phyloP scores from a whole-genome alignment of 2,888 invertebrate genomes.

The Pachymerium ferrugineum region DNA sequence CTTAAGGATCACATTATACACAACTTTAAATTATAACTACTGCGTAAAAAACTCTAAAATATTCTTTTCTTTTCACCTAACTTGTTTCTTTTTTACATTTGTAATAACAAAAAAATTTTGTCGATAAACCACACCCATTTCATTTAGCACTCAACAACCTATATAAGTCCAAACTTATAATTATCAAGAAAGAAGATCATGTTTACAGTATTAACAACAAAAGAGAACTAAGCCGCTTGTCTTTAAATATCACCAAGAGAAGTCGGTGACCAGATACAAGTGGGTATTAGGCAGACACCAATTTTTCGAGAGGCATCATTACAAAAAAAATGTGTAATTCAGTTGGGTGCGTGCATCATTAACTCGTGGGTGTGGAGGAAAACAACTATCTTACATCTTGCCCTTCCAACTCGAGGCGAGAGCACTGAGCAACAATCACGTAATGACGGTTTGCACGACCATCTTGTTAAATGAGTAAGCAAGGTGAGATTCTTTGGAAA shows the following conservation, averaged over 20 bases:
- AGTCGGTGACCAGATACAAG: constrained; percentile 8
- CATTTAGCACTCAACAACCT: not conserved
- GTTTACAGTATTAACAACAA: constrained; percentile 24
- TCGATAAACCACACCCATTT: not conserved
- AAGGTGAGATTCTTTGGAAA: not conserved
- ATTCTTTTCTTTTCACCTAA: too few relatives aligned
- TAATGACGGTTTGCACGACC: constrained; percentile 19
- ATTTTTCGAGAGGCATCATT: constrained; percentile 16
- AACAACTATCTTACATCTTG: constrained; percentile 15
- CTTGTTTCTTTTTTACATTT: too few relatives aligned
- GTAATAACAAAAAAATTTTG: not conserved
- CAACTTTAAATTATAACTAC: too few relatives aligned
- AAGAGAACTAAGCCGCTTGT: constrained; percentile 4
- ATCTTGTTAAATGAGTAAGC: constrained; percentile 22
- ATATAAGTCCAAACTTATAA: constrained; percentile 3
- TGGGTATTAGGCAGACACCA: constrained; percentile 1
- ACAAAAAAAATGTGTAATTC: constrained; percentile 23
- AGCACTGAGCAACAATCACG: constrained; percentile 25
- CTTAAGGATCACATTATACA: too few relatives aligned
- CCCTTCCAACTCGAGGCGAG: not conserved
- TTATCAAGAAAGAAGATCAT: not conserved
- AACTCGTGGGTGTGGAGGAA: constrained; percentile 6
- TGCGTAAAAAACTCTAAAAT: too few relatives aligned
- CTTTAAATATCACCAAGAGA: not conserved
- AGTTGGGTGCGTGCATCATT: constrained; percentile 17